Evolutionary conservation across 2,797 vertebrate species (phyloP).

Genomic region (Galago senegalensis): DNA sequence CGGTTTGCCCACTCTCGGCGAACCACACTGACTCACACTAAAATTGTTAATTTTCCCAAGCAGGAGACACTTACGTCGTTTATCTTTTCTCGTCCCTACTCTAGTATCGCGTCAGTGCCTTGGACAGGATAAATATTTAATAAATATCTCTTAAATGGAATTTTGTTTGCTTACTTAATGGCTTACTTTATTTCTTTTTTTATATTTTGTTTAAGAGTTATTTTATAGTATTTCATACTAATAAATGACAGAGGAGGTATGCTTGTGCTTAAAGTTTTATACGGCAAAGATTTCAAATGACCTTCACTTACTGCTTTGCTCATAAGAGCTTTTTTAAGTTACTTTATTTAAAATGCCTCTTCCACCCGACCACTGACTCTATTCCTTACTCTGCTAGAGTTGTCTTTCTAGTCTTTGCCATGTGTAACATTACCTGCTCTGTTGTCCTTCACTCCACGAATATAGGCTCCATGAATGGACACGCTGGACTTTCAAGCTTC

Average conservation of each 20-base stretch:
- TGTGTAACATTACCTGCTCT: neutral
- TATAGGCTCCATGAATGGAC: neutral
- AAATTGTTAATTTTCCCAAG: neutral
- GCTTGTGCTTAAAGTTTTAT: neutral
- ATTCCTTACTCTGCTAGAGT: neutral
- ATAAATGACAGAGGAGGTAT: neutral
- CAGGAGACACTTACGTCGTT: neutral
- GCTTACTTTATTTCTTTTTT: neutral
- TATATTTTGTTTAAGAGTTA: neutral
- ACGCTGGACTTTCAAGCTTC: neutral
- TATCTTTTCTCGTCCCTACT: neutral
- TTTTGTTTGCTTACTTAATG: constrained; percentile 35
- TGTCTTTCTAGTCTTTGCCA: neutral
- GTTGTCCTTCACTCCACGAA: neutral
- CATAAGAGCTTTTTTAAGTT: neutral
- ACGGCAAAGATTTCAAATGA: constrained; percentile 13
- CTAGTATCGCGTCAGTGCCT: neutral
- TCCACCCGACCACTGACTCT: neutral
- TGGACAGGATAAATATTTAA: neutral
- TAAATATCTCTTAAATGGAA: neutral
- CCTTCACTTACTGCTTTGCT: neutral
- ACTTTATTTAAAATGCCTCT: neutral
- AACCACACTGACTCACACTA: neutral
- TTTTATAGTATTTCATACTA: constrained; percentile 26
- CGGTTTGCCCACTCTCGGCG: neutral